Evolutionary conservation across 1,140 invertebrate genomes (phyloP), one percentile per base, ranked within the genome.

Genomic region (Scylla paramamosain): DNA sequence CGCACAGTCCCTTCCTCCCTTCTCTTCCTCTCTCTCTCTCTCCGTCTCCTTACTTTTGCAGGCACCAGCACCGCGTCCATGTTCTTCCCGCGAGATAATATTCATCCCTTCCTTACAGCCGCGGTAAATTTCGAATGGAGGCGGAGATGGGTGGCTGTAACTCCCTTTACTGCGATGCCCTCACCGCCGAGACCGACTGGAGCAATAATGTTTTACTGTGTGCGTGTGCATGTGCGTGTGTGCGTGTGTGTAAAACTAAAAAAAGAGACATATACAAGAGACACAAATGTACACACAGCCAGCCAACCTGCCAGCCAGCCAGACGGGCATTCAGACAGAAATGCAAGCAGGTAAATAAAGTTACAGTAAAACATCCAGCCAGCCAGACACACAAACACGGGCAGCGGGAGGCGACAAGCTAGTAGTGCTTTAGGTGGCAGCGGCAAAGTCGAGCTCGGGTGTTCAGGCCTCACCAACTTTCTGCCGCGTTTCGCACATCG

Each of bases 121-220:
- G 67, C 67, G 67, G 67, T 77, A 77, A 77, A 77, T 77, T 77
- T 77, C 67, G 67, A 77, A 25, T 77, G 67, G 67, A 25, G 67
- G 67, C 67, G 67, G 67, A 77, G 67, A 77, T 77, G 67, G 67
- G 67, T n/a, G 67, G 67, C 67, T 77, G 67, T 77, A 77, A 77
- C 67, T 77, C n/a, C 67, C 67, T 77, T 77, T 77, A 77, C 67
- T 25, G 67, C 67, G 67, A 77, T 77, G 67, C 67, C 67, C 67
- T 77, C 67, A 77, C 67, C 67, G 67, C 67, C 12, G 67, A 77
- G 67, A 77, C 67, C 67, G 67, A 77, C 67, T 20, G 20, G 67
- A n/a, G 67, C 25, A n/a, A 20, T 77, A 77, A 77, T 77, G 67
- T 77, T 77, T 77, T 77, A 77, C 12, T 77, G 67, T 77, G 67